Conservation (phyloP, 2,113 vertebrate genomes). For the Thunnus maccoyii region DNA sequence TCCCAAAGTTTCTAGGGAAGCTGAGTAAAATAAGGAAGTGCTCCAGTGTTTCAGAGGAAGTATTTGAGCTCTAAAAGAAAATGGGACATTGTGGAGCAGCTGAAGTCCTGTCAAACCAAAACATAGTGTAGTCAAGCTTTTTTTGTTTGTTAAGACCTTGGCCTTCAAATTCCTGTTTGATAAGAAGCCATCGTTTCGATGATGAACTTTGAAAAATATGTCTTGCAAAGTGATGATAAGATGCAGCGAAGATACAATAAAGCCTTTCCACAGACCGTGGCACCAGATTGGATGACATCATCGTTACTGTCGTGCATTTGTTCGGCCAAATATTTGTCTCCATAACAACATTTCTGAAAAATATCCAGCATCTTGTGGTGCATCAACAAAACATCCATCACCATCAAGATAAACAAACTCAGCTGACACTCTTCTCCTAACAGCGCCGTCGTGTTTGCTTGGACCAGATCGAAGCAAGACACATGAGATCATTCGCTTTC, state of each 20-base stretch:
- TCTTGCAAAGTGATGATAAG: background rate
- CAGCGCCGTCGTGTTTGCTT: background rate
- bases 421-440: conserved; percentile 7
- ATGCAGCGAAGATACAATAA: background rate
- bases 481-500: background rate
- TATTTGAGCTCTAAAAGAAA: conserved; percentile 51
- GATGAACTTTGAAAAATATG: conserved; percentile 14
- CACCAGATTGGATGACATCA: conserved; percentile 34
- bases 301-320: conserved; percentile 34
- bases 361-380: conserved; percentile 1
- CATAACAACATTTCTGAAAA: conserved; percentile 53
- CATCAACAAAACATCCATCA: conserved; percentile 42
- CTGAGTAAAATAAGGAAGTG: conserved; percentile 72
- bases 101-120: background rate
- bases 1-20: conserved; percentile 67
- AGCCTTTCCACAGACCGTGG: background rate
- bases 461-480: background rate
- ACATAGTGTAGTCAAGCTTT: background rate
- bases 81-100: conserved; percentile 11
- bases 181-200: background rate
- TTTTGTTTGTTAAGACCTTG: background rate
- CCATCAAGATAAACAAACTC: conserved; percentile 38
- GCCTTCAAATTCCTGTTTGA: conserved; percentile 44
- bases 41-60: conserved; percentile 71
- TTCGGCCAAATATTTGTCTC: conserved; percentile 64